Evolutionary conservation across 2,797 vertebrate species (phyloP), one percentile per base, ranked within the genome.

Genomic region (Ctenopoma kingsleyae): DNA sequence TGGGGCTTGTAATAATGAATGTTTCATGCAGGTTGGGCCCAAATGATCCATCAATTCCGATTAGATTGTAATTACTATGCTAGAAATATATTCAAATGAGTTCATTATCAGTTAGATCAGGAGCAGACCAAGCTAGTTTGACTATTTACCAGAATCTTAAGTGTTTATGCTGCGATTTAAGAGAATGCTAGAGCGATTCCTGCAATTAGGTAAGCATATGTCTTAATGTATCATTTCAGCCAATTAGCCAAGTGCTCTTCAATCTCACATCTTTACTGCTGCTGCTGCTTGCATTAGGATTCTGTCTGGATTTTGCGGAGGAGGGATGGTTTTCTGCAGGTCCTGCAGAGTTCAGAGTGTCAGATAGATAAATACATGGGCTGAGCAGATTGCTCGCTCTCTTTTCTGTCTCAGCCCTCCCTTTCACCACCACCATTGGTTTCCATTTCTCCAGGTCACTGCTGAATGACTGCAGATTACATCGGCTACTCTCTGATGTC

Each of bases 31-130:
- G 78, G 89, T 88, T 80, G 85, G 83, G 76, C 81, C 78, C 79
- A 85, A 91, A 91, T 87, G 83, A 93, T 91, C 86, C 84, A 92
- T 93, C 88, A 93, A 57, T 92, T 88, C 71, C 68, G 78, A 92
- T 92, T 91, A 91, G 84, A 82, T 81, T 81, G 72, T 87, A 90
- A 90, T 93, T 91, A 88, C 85, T 35, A 36, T 63, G 66, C 76
- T 78, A 86, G 76, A 80, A 85, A 87, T 76, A 59, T 71, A 89
- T 91, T 91, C 69, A 89, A 85, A 89, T 87, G 61, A 86, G 83
- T 88, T 90, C 62, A 89, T 90, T 90, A 89, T 82, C 76, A 89
- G 83, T 86, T 80, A 49, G 78, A 87, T 84, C 83, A 77, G 86
- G 81, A 64, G 52, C 41, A 43, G 59, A 20, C 51, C 60, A 2